These are phyloP conservation scores for Helogale parvula DNA, from an alignment of 2,113 vertebrate species.

Conservation along the genomic window DNA sequence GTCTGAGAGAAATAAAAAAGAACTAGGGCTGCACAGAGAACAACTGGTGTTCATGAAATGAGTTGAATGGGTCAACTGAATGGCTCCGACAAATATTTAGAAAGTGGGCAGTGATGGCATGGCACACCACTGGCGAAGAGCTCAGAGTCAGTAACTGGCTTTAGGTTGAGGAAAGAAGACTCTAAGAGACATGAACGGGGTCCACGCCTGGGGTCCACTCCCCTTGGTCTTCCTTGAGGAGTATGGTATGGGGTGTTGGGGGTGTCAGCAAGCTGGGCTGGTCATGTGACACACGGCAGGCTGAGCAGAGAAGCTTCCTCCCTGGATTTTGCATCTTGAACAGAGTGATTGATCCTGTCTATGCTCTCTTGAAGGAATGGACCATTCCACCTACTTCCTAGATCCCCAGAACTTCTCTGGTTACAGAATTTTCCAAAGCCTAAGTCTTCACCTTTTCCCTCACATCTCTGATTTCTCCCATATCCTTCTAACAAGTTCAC, in stretches of 20 bases:
- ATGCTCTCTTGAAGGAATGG: not conserved
- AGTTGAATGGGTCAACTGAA: not conserved
- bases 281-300: not conserved
- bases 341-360: not conserved
- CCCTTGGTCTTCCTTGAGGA: not conserved
- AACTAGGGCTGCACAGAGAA: not conserved
- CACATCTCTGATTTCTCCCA: not conserved
- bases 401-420: not conserved
- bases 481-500: not conserved
- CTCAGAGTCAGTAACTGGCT: not conserved
- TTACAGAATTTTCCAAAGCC: not conserved
- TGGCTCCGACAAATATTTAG: not conserved
- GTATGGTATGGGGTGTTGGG: not conserved
- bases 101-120: not conserved
- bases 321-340: not conserved
- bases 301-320: not conserved
- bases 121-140: not conserved
- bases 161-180: not conserved
- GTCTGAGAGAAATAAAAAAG: not conserved
- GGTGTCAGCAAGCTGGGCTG: not conserved
- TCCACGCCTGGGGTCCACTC: not conserved
- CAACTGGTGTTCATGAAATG: not conserved
- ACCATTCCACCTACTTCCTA: not conserved
- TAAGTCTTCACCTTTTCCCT: not conserved
- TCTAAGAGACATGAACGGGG: not conserved